Evolutionary conservation across 1,140 invertebrate species (phyloP).

Genomic region (Lepidurus apus): DNA sequence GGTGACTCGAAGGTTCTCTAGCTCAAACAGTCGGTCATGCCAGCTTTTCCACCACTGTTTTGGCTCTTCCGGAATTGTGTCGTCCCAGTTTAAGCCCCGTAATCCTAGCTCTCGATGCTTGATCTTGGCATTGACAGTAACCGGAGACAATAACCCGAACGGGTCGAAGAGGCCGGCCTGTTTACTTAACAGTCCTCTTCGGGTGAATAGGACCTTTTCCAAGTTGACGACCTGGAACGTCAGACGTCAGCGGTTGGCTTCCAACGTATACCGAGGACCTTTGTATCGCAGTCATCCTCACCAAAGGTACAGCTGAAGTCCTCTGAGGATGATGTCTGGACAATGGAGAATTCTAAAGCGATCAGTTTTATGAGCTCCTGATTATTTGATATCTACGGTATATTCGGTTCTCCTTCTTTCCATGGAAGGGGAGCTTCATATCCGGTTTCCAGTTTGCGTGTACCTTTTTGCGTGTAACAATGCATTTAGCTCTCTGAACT

Average conservation of each 20-base stretch:
- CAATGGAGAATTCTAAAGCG: too few relatives aligned
- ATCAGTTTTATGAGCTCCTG: too few relatives aligned
- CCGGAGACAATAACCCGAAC: neutral
- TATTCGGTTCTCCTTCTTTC: too few relatives aligned
- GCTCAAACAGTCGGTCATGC: slow-evolving; percentile 21
- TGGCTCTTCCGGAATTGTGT: slow-evolving; percentile 29
- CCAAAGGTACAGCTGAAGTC: too few relatives aligned
- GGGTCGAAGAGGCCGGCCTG: slow-evolving; percentile 2
- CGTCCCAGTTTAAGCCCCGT: slow-evolving; percentile 35
- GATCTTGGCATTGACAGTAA: slow-evolving; percentile 24
- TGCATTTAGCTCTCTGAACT: slow-evolving; percentile 16
- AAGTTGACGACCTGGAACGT: neutral
- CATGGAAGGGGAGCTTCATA: too few relatives aligned
- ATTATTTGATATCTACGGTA: too few relatives aligned
- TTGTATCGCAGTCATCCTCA: neutral
- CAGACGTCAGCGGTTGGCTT: neutral
- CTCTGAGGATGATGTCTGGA: too few relatives aligned
- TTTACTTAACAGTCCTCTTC: slow-evolving; percentile 5
- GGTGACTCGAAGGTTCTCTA: neutral
- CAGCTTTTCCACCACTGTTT: slow-evolving; percentile 36
- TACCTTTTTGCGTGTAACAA: too few relatives aligned
- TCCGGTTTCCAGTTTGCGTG: too few relatives aligned
- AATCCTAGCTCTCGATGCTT: neutral
- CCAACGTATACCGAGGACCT: neutral
- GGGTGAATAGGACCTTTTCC: neutral